Base-by-base conservation (phyloP, 2,113 vertebrate species). In the Myrmecophaga tridactyla region DNA sequence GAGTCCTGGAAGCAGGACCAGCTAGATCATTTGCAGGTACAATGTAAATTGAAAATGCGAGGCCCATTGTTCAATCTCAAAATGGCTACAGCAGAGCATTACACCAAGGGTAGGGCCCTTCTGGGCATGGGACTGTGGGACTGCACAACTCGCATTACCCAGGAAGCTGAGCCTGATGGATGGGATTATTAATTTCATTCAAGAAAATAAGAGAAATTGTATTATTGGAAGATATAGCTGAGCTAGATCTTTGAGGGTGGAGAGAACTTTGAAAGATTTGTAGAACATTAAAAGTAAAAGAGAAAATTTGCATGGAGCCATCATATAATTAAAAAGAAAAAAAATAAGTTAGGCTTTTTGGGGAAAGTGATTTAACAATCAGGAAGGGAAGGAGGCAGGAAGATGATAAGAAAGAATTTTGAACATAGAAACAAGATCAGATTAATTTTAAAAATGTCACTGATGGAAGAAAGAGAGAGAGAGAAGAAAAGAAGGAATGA, bases 91-190 rank as follows among this genome's bases (percentile, higher is more conserved):
- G 21, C 7, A 51, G 5, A 56, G 20, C 34, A 67, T 20, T 12
- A 48, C 85, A 31, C 15, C 21, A 56, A 34, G 13, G 34, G 9
- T 12, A n/a, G 7, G 8, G 4, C 11, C 23, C 10, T 72, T 82
- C 39, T 72, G 46, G 65, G 31, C 21, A 29, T 0, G 3, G 48
- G 25, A 82, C 7, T 8, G 6, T 1, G 25, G 39, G n/a, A 46
- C 31, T 48, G 1, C 9, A 1, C 1, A 23, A 9, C n/a, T 31
- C 77, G 39, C 39, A 86, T 7, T 48, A 27, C 29, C 3, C 14
- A 17, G 0, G n/a, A 0, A 10, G 2, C 11, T 41, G 27, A 0
- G 41, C 60, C 31, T 27, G 7, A 46, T 21, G 10, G 36, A 29
- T 41, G 6, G 17, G 4, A n/a, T 3, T 8, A 23, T 29, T n/a